Evolutionary conservation across 2,113 vertebrate genomes (phyloP).

Genomic region (Oreochromis aureus): DNA sequence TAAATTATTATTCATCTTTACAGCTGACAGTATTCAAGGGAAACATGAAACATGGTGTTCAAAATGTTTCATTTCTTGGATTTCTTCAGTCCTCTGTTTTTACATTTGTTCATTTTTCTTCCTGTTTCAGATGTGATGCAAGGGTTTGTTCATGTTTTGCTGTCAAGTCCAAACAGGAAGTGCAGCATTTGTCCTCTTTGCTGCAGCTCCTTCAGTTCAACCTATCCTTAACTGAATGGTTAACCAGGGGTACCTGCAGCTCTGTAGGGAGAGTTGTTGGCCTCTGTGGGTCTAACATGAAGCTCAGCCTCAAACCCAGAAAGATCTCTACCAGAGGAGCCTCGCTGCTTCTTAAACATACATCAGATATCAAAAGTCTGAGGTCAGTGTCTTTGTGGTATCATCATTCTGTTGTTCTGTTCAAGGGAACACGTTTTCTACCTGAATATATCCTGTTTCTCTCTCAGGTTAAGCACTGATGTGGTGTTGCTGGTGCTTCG

Average conservation of each 20-base stretch:
- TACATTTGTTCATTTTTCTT: neutral
- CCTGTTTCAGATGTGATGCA: neutral
- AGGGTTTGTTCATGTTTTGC: neutral
- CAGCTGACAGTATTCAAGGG: too few species aligned
- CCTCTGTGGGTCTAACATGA: neutral
- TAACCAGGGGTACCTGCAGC: neutral
- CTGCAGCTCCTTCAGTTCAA: neutral
- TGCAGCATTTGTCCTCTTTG: neutral
- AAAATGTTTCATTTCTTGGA: too few species aligned
- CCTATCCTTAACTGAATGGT: neutral
- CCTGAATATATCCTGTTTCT: neutral
- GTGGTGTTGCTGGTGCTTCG: neutral
- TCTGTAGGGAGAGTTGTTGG: neutral
- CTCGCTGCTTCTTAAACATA: neutral
- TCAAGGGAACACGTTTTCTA: too few species aligned
- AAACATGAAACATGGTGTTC: too few species aligned
- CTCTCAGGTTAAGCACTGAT: neutral
- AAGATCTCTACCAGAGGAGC: neutral
- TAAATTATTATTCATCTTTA: too few species aligned
- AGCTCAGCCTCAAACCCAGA: neutral
- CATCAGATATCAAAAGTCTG: neutral
- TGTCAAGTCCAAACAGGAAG: neutral
- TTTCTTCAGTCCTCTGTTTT: neutral
- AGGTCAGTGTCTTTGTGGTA: neutral
- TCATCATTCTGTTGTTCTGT: neutral